Evolutionary conservation across 2,888 invertebrate genomes (phyloP).

Genomic region (Allolobophora icterica): DNA sequence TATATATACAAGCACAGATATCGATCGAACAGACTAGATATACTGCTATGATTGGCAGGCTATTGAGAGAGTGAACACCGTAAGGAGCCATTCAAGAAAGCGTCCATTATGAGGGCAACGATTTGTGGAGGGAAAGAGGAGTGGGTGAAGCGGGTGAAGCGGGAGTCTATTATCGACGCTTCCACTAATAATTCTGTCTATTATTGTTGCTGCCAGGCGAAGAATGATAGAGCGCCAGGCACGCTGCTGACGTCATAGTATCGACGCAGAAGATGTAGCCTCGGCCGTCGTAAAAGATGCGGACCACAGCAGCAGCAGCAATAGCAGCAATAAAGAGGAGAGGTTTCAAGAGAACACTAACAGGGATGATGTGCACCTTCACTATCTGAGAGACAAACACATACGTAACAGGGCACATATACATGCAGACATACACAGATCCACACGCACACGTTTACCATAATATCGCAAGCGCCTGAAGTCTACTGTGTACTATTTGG

Average conservation of each 20-base stretch:
- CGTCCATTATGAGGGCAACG: not conserved
- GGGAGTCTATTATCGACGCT: not conserved
- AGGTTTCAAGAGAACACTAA: not conserved
- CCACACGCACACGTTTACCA: no score
- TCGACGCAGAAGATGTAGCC: not conserved
- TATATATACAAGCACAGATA: not conserved
- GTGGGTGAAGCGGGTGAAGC: not conserved
- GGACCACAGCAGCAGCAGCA: not conserved
- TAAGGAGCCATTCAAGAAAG: not conserved
- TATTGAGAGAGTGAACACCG: not conserved
- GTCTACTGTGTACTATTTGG: no score
- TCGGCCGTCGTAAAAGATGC: not conserved
- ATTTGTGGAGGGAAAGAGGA: not conserved
- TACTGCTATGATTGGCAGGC: not conserved
- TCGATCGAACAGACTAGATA: not conserved
- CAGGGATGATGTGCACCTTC: not conserved
- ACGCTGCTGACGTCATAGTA: not conserved
- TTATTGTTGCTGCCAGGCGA: not conserved
- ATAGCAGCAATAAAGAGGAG: not conserved
- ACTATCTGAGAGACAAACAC: not conserved
- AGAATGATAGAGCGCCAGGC: not conserved
- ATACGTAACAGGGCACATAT: no score
- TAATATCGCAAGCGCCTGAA: no score
- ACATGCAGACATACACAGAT: no score
- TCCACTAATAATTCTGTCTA: conserved; percentile 1